Evolutionary conservation across 30 jellyfish, hydroid and myxozoan species (phyloP).

Genomic region (Chironex yamaguchii): DNA sequence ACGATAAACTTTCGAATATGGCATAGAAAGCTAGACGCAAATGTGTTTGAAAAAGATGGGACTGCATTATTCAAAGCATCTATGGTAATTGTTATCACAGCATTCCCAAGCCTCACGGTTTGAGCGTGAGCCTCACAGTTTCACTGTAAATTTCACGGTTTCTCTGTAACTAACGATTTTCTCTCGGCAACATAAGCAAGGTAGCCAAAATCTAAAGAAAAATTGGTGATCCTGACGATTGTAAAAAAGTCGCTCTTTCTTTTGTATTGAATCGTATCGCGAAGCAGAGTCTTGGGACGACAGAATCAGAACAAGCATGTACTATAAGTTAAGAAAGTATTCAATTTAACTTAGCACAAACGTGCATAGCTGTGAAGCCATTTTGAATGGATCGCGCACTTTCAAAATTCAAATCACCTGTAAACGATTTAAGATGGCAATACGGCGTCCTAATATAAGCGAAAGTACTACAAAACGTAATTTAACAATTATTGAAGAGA

Average conservation of each 20-base stretch:
- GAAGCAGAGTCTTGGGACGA: neutral
- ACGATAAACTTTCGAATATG: too few species aligned
- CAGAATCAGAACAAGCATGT: neutral
- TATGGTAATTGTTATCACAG: too few species aligned
- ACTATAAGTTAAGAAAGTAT: neutral
- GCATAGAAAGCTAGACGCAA: too few species aligned
- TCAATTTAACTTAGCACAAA: neutral
- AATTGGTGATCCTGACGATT: neutral
- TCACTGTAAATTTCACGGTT: neutral
- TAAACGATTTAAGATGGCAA: neutral
- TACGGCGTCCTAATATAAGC: neutral
- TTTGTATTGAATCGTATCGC: neutral
- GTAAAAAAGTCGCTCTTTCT: neutral
- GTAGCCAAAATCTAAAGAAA: neutral
- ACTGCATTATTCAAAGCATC: too few species aligned
- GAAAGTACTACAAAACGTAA: neutral
- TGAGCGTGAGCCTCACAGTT: neutral
- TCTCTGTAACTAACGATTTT: neutral
- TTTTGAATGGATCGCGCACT: neutral
- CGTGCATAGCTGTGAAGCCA: neutral
- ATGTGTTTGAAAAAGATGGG: too few species aligned
- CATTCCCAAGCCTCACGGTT: neutral
- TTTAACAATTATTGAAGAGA: neutral
- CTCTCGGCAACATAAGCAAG: neutral
- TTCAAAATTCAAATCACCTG: neutral